Conservation (phyloP, 1,140 invertebrate species). For the Bombus vancouverensis region DNA sequence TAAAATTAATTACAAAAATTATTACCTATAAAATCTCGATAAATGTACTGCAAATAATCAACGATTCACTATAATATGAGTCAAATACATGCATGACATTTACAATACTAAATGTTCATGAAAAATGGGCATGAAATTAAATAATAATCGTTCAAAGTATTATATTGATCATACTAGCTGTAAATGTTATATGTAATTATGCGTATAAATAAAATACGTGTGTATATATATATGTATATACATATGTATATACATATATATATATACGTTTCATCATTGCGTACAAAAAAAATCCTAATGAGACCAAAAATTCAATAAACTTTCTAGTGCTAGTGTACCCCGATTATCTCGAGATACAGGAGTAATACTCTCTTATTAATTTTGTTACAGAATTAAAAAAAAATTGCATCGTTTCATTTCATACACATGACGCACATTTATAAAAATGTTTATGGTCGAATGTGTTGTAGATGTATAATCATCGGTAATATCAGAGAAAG, state of each 20-base stretch:
- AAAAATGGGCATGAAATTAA: slow-evolving; percentile 22
- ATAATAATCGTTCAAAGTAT: slow-evolving; percentile 12
- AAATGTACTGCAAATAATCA: not conserved
- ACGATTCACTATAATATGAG: slow-evolving; percentile 1
- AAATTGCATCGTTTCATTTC: slow-evolving; percentile 1
- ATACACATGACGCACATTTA: slow-evolving; percentile 25
- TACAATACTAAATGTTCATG: slow-evolving; percentile 26
- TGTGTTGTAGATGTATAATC: not conserved
- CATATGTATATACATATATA: no score
- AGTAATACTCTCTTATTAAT: slow-evolving; percentile 1
- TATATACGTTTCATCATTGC: not conserved
- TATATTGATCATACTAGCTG: not conserved
- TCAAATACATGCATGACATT: slow-evolving; percentile 30
- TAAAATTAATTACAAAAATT: slow-evolving; percentile 15
- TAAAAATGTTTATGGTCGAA: slow-evolving; percentile 8
- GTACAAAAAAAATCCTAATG: slow-evolving; percentile 13
- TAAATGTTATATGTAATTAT: slow-evolving; percentile 8
- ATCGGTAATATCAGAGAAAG: slow-evolving; percentile 8
- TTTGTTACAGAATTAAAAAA: slow-evolving; percentile 18
- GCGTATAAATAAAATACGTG: not conserved
- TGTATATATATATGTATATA: no score
- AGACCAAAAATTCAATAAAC: not conserved
- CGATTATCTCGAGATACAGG: slow-evolving; percentile 20
- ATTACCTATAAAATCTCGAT: slow-evolving; percentile 10
- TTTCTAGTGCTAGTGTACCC: slow-evolving; percentile 8